phyloP scores from a whole-genome alignment of 2,113 vertebrate species.

The Elachura formosa region DNA sequence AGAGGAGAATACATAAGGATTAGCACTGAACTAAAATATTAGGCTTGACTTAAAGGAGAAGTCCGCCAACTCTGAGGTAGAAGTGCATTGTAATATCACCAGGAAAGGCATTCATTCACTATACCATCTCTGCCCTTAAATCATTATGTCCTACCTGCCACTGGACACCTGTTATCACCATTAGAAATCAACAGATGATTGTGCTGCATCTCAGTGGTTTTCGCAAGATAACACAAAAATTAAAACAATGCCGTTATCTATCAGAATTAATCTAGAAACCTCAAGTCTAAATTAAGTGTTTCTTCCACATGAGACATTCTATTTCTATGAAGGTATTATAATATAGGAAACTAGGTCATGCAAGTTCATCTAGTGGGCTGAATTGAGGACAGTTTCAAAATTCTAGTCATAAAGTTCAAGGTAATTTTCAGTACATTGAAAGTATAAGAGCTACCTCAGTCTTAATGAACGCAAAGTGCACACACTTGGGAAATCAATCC shows the following conservation, averaged over 20 bases:
- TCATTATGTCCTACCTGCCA: not conserved
- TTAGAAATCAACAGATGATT: not conserved
- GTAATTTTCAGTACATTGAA: not conserved
- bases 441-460: not conserved
- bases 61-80: not conserved
- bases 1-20: not conserved
- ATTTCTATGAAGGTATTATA: not conserved
- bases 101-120: not conserved
- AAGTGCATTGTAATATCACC: not conserved
- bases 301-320: not conserved
- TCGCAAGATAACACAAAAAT: not conserved
- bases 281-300: not conserved
- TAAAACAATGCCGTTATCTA: not conserved
- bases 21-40: not conserved
- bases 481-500: not conserved
- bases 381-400: not conserved
- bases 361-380: not conserved
- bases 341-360: not conserved
- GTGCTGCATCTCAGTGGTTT: not conserved
- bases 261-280: not conserved
- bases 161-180: not conserved
- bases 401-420: not conserved
- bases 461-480: not conserved
- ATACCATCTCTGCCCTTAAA: not conserved
- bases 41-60: not conserved